phyloP scores from a whole-genome alignment of 2,888 invertebrate genomes.

The Scaptomyza cyrtandrae region DNA sequence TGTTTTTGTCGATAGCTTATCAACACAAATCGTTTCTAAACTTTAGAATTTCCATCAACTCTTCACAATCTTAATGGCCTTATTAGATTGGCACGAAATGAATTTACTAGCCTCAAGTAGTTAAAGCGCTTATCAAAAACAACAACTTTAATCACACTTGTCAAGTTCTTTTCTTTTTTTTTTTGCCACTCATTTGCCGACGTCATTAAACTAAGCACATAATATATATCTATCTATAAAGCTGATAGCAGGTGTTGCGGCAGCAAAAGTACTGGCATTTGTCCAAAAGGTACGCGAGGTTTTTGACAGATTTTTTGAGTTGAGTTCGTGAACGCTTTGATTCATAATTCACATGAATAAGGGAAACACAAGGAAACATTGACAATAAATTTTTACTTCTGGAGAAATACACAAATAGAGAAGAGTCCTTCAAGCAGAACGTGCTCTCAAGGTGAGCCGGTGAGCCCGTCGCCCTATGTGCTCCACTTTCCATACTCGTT shows the following conservation, averaged over 20 bases:
- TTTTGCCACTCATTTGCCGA: not conserved
- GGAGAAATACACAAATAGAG: conserved; percentile 12
- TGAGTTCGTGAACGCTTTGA: conserved; percentile 33
- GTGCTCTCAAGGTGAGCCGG: conserved; percentile 10
- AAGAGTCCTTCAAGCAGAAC: conserved; percentile 18
- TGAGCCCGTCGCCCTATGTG: not conserved
- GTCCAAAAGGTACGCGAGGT: conserved; percentile 30
- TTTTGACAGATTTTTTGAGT: conserved; percentile 8
- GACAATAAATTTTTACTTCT: conserved; percentile 22
- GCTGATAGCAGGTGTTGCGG: conserved; percentile 3
- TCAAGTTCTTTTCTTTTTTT: not conserved
- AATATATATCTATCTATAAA: not conserved
- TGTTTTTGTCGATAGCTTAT: not conserved
- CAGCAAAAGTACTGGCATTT: not conserved
- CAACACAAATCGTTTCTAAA: not conserved
- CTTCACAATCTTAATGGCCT: conserved; percentile 16
- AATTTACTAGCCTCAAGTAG: conserved; percentile 14
- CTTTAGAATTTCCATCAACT: not conserved
- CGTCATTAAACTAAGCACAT: conserved; percentile 6
- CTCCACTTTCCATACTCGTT: not conserved
- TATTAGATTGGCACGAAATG: conserved; percentile 23
- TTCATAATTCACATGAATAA: conserved; percentile 50
- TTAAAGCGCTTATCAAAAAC: conserved; percentile 10
- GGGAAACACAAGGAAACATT: conserved; percentile 18
- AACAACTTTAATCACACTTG: conserved; percentile 1